Conservation (phyloP, 2,113 vertebrate species). For the Paracanthobrama guichenoti region DNA sequence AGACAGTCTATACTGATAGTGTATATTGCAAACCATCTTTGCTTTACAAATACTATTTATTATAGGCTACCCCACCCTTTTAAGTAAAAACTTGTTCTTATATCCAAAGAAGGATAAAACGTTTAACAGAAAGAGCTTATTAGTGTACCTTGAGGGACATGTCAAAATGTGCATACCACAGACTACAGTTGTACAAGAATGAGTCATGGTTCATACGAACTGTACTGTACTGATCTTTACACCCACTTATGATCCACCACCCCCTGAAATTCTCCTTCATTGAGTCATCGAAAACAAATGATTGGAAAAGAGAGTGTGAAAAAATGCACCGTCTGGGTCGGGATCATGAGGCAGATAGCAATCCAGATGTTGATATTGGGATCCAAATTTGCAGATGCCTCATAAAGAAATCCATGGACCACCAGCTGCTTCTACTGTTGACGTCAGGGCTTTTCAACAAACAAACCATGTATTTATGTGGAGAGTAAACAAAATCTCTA, state of each 20-base stretch:
- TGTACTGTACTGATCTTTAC: slow-evolving; percentile 19
- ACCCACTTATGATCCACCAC: neutral
- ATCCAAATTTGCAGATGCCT: slow-evolving; percentile 28
- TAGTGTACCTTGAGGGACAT: neutral
- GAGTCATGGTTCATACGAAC: neutral
- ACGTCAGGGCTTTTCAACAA: neutral
- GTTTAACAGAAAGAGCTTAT: neutral
- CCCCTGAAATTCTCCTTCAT: slow-evolving; percentile 24
- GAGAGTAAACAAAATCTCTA: neutral
- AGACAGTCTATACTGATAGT: neutral
- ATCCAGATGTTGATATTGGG: slow-evolving; percentile 23
- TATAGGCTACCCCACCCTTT: neutral
- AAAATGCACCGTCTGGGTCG: slow-evolving; percentile 13
- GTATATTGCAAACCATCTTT: neutral
- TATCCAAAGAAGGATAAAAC: neutral
- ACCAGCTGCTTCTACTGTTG: slow-evolving; percentile 12
- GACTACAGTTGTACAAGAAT: neutral
- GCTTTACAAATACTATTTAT: neutral
- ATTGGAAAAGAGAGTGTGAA: slow-evolving; percentile 23
- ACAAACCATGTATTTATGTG: slow-evolving; percentile 4
- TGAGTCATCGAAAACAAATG: slow-evolving; percentile 31
- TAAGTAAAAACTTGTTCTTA: neutral
- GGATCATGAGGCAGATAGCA: slow-evolving; percentile 20
- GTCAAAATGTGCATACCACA: neutral
- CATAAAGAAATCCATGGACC: slow-evolving; percentile 6